phyloP scores from a whole-genome alignment of 2,797 vertebrate species.

The Varecia variegata region DNA sequence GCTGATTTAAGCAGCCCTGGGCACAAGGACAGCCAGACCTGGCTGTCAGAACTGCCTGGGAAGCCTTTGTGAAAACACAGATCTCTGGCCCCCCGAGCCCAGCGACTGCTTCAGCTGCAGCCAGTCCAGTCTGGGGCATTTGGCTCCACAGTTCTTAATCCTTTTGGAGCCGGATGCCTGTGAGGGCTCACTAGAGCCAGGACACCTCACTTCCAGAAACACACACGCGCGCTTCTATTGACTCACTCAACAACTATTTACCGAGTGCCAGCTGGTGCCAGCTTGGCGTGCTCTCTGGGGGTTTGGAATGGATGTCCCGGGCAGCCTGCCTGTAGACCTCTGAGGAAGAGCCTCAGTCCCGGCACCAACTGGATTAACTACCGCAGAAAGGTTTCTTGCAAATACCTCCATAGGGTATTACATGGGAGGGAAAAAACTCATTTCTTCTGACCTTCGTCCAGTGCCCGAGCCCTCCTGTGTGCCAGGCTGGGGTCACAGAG shows the following conservation, averaged over 20 bases:
- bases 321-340: background rate
- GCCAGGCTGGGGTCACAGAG: background rate
- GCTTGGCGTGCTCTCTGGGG: background rate
- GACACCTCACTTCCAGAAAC: background rate
- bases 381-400: background rate
- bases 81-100: background rate
- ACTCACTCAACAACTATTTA: background rate
- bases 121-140: background rate
- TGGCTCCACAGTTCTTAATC: background rate
- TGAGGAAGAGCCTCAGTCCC: background rate
- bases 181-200: fast-evolving
- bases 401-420: fast-evolving
- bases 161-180: background rate
- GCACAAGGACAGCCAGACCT: background rate
- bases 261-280: background rate
- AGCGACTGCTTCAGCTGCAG: background rate
- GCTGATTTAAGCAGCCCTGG: background rate
- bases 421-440: background rate
- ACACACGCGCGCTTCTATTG: fast-evolving
- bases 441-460: fast-evolving
- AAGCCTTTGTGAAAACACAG: background rate
- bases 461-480: background rate
- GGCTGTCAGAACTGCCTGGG: background rate
- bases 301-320: background rate
- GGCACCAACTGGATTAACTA: background rate